A percentile compares a stretch with the other conserved stretches of the same genome.
Conservation (phyloP, 2,888 invertebrate species). For the Eupeodes luniger region DNA sequence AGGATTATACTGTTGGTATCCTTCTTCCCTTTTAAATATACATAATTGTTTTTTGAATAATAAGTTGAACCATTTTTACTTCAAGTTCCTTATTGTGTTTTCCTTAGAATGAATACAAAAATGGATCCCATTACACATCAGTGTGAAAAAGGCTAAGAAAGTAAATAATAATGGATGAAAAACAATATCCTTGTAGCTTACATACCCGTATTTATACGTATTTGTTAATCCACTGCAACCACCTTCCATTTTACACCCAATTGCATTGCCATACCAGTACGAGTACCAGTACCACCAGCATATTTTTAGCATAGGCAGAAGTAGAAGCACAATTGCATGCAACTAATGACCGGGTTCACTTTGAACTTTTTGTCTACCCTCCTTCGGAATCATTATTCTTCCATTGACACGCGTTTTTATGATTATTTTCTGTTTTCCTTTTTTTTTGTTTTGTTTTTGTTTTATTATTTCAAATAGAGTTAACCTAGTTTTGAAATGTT, state of each 20-base stretch:
- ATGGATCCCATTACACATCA: slow-evolving; percentile 7
- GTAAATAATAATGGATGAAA: slow-evolving; percentile 17
- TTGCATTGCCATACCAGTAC: slow-evolving; percentile 5
- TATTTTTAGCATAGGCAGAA: neutral
- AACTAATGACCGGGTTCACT: slow-evolving; percentile 60
- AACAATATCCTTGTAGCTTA: slow-evolving; percentile 28
- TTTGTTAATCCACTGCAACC: slow-evolving; percentile 17
- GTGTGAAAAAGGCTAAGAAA: slow-evolving; percentile 18
- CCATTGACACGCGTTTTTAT: slow-evolving; percentile 58
- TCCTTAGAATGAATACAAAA: neutral
- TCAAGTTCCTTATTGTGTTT: neutral
- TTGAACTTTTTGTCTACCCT: slow-evolving; percentile 44
- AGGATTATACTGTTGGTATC: slow-evolving; percentile 1
- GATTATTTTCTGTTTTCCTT: slow-evolving; percentile 32
- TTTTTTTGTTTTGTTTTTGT: neutral
- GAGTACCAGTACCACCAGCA: neutral
- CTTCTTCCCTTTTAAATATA: neutral
- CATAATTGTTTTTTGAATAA: neutral
- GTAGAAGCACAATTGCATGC: slow-evolving; percentile 55
- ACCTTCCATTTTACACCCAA: slow-evolving; percentile 7
- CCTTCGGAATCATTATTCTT: slow-evolving; percentile 31
- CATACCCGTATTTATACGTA: neutral
- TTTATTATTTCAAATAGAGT: slow-evolving; percentile 26
- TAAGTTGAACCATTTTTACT: neutral
- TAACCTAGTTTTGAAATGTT: slow-evolving; percentile 67